These are phyloP conservation scores for Podarcis muralis DNA, from an alignment of 2,113 vertebrate genomes.

Conservation along the genomic window DNA sequence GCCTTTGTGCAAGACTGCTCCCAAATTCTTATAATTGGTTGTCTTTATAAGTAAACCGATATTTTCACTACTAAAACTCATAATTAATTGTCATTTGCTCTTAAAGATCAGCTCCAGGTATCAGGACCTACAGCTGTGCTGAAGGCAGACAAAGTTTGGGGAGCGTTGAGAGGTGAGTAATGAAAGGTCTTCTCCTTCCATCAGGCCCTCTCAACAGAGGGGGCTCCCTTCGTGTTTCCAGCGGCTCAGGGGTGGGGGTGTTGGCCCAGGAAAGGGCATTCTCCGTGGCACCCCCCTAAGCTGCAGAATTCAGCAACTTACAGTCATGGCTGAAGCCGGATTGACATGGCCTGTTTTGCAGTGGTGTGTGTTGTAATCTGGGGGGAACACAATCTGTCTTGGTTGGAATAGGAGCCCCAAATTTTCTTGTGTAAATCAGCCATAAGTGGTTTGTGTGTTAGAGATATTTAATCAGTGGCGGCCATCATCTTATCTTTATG, in stretches of 20 bases:
- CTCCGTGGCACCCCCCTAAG: not conserved
- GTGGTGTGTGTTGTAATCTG: not conserved
- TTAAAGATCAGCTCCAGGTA: conserved; percentile 84
- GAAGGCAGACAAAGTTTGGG: conserved; percentile 91
- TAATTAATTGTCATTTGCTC: not conserved
- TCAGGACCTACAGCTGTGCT: conserved; percentile 78
- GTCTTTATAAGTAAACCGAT: not conserved
- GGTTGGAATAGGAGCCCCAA: not conserved
- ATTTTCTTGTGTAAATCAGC: not conserved
- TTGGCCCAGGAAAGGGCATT: too few relatives aligned
- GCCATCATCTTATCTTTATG: not conserved
- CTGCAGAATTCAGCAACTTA: not conserved
- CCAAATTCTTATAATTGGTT: not conserved
- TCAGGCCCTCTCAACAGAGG: too few relatives aligned
- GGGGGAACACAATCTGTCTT: not conserved
- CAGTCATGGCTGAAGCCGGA: not conserved
- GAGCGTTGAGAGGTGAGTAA: conserved; percentile 88
- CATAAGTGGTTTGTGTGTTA: not conserved
- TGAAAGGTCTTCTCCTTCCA: not conserved
- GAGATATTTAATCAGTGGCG: not conserved
- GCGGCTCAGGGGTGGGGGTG: not conserved
- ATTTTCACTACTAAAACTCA: not conserved
- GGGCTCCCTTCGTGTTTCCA: too few relatives aligned
- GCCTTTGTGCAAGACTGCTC: not conserved
- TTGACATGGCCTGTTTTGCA: not conserved